These are phyloP conservation scores for Urocitellus parryii DNA, from an alignment of 2,113 vertebrate species.

Conservation along the genomic window DNA sequence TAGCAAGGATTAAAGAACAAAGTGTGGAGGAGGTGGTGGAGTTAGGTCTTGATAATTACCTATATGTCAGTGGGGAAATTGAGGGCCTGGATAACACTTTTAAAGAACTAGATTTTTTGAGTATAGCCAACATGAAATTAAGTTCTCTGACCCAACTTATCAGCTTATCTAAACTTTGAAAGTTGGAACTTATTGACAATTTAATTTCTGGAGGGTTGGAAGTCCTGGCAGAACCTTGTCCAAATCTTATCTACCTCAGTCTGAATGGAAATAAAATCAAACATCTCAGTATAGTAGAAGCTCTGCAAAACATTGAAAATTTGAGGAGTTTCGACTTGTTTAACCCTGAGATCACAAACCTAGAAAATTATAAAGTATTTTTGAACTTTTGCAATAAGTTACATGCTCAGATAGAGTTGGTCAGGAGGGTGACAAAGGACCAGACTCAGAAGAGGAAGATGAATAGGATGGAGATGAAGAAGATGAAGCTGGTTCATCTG, in stretches of 20 bases:
- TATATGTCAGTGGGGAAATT: conserved; percentile 90
- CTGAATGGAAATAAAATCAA: conserved; percentile 93
- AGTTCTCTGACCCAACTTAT: conserved; percentile 89
- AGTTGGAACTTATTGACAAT: conserved; percentile 91
- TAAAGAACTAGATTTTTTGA: conserved; percentile 90
- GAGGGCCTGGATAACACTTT: conserved; percentile 90
- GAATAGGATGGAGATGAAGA: not conserved
- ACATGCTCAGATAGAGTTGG: not conserved
- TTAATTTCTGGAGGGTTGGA: conserved; percentile 91
- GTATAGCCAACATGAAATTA: conserved; percentile 90
- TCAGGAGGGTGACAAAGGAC: not conserved
- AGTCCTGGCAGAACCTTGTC: conserved; percentile 90
- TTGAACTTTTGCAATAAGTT: not conserved
- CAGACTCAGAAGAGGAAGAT: not conserved
- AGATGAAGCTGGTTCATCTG: not conserved
- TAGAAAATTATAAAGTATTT: not conserved
- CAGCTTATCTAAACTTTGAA: conserved; percentile 89
- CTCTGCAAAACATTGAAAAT: conserved; percentile 74
- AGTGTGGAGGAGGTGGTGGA: conserved; percentile 87
- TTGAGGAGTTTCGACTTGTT: not conserved
- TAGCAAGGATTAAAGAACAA: not conserved
- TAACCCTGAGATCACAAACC: not conserved
- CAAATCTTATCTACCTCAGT: conserved; percentile 91
- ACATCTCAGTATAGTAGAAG: conserved; percentile 91
- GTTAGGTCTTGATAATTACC: conserved; percentile 90